A percentile compares a stretch with the other conserved stretches of the same genome.
These are phyloP conservation scores for Mirounga angustirostris DNA, from an alignment of 2,113 vertebrate species.

Conservation along the genomic window DNA sequence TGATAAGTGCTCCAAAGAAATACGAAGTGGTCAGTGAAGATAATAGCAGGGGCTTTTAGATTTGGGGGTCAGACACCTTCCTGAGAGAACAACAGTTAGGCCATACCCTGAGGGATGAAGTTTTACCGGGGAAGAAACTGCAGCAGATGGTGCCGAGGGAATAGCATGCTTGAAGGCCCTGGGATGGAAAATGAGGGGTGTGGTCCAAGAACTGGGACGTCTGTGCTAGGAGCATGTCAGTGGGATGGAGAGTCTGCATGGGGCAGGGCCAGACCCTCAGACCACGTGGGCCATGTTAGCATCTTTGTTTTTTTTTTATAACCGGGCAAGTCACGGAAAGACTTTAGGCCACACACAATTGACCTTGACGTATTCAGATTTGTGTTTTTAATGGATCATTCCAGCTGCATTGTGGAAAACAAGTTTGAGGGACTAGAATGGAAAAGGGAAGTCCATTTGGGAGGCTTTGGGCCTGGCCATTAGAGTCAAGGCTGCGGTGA, in stretches of 20 bases:
- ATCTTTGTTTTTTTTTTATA: not conserved
- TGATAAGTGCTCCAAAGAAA: not conserved
- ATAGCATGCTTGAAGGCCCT: not conserved
- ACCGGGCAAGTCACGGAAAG: not conserved
- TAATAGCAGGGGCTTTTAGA: not conserved
- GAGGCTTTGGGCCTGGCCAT: not conserved
- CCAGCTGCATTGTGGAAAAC: not conserved
- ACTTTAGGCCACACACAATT: not conserved
- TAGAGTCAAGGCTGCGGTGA: not conserved
- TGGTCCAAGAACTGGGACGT: not conserved
- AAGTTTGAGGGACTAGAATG: not conserved
- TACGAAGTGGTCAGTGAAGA: not conserved
- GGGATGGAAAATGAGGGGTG: not conserved
- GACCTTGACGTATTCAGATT: not conserved
- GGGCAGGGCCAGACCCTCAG: not conserved
- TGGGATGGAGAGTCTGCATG: no score
- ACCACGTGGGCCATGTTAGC: not conserved
- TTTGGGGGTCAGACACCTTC: not conserved
- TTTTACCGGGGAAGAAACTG: not conserved
- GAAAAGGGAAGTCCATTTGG: not conserved
- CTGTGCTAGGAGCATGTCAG: not conserved
- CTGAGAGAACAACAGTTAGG: not conserved
- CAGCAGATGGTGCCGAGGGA: not conserved
- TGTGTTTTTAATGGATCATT: not conserved
- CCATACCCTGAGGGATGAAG: not conserved